phyloP scores from a whole-genome alignment of 2,888 invertebrate genomes.

The Gari tellinella region DNA sequence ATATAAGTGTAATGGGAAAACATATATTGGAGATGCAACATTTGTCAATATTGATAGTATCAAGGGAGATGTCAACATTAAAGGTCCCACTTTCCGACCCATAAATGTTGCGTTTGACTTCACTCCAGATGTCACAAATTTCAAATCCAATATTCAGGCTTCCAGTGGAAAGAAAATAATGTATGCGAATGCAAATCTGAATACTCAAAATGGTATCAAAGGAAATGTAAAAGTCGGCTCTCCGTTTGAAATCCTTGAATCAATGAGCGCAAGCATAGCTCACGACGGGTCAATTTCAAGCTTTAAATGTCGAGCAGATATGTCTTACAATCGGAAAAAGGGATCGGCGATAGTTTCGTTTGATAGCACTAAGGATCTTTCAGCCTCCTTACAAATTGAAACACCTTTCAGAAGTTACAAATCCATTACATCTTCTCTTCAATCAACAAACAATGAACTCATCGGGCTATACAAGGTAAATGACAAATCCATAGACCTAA shows the following conservation, averaged over 20 bases:
- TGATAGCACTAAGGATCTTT: conserved; percentile 28
- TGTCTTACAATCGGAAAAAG: conserved; percentile 31
- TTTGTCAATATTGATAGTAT: conserved; percentile 32
- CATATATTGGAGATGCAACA: conserved; percentile 41
- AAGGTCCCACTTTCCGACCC: conserved; percentile 38
- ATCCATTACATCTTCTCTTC: conserved; percentile 2
- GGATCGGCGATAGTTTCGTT: conserved; percentile 19
- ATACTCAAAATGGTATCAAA: too few relatives aligned
- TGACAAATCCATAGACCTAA: too few relatives aligned
- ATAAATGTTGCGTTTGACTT: conserved; percentile 1
- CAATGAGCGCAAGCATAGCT: conserved; percentile 8
- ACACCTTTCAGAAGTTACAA: conserved; percentile 35
- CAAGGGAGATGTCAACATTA: conserved; percentile 39
- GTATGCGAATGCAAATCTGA: too few relatives aligned
- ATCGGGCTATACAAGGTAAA: too few relatives aligned
- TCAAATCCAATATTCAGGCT: too few relatives aligned
- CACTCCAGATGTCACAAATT: too few relatives aligned
- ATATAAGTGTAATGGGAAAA: conserved; percentile 41
- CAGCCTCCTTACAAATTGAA: conserved; percentile 12
- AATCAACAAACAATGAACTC: too few relatives aligned
- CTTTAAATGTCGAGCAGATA: conserved; percentile 32
- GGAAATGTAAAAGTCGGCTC: too few relatives aligned
- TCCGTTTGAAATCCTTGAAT: too few relatives aligned
- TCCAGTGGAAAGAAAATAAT: too few relatives aligned
- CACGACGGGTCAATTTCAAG: conserved; percentile 30